Evolutionary conservation across 2,797 vertebrate species (phyloP).

Genomic region (Glossophaga mutica): DNA sequence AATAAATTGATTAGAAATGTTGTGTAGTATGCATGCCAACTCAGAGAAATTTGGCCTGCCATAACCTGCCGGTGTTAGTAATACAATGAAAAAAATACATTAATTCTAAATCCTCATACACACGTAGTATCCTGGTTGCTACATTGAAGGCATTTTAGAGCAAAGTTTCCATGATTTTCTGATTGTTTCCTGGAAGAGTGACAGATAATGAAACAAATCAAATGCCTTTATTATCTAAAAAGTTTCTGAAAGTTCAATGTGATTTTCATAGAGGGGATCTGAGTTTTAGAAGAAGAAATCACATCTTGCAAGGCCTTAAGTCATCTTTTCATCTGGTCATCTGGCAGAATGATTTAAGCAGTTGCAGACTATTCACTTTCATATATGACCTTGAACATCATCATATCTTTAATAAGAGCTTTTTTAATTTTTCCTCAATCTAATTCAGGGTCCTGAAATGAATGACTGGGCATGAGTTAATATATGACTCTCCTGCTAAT

Average conservation of each 20-base stretch:
- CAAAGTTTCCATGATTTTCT: background rate
- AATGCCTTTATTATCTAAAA: background rate
- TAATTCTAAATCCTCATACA: background rate
- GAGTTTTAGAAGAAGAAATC: background rate
- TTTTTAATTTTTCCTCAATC: background rate
- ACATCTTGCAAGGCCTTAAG: background rate
- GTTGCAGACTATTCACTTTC: background rate
- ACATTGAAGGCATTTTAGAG: background rate
- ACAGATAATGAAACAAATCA: background rate
- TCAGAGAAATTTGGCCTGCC: background rate
- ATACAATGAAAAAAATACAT: background rate
- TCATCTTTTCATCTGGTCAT: background rate
- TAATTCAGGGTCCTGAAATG: constrained; percentile 24
- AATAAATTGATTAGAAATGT: background rate
- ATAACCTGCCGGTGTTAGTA: background rate
- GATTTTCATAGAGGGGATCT: background rate
- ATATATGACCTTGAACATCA: constrained; percentile 39
- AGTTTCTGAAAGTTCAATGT: background rate
- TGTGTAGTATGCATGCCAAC: background rate
- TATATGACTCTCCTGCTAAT: constrained; percentile 41
- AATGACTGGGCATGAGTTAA: constrained; percentile 43
- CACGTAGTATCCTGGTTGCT: background rate
- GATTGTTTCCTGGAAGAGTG: background rate
- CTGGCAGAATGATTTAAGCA: background rate
- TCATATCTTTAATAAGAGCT: background rate